Conservation (phyloP, 2,797 vertebrate species). For the Potorous gilbertii region DNA sequence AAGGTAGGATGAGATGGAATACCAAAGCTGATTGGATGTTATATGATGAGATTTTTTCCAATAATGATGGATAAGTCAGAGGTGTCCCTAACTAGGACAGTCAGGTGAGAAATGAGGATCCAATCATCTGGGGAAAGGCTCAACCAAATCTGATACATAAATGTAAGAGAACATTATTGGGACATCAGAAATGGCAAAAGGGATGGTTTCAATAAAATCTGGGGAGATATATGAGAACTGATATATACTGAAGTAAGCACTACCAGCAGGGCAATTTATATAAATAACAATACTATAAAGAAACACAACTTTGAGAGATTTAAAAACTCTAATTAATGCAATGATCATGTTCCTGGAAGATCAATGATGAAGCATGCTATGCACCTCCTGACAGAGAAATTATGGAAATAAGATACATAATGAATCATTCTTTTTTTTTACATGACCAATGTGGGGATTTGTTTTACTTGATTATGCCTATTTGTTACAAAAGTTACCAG, state of each 20-base stretch:
- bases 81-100: neutral
- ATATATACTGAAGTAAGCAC: neutral
- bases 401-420: neutral
- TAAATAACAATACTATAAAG: neutral
- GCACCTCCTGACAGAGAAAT: neutral
- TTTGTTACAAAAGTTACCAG: neutral
- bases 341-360: neutral
- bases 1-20: neutral
- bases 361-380: neutral
- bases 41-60: neutral
- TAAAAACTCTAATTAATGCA: neutral
- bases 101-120: neutral
- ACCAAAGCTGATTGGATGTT: neutral
- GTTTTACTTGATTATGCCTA: neutral
- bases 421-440: neutral
- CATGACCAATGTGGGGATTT: neutral
- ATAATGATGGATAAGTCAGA: neutral
- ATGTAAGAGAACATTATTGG: neutral
- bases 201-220: neutral
- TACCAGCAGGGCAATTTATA: neutral
- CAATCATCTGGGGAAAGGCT: neutral
- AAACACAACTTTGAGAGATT: neutral
- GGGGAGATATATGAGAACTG: neutral
- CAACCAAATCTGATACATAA: neutral
- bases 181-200: neutral